These are phyloP conservation scores for Fukomys damarensis DNA, from an alignment of 2,113 vertebrate genomes.

Conservation along the genomic window DNA sequence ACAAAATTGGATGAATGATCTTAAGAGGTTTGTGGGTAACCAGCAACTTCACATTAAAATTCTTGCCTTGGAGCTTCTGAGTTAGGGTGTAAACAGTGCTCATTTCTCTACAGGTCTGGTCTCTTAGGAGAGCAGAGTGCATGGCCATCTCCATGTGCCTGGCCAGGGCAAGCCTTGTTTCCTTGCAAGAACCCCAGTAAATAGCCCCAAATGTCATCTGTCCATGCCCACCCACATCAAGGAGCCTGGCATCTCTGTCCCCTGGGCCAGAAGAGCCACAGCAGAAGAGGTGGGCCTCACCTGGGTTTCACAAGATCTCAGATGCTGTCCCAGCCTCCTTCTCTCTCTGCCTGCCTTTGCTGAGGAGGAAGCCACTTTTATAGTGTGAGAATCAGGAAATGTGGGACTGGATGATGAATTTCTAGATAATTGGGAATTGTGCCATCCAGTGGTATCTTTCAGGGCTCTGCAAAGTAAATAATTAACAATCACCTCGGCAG, in stretches of 20 bases:
- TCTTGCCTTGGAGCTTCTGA: background rate
- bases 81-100: background rate
- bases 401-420: background rate
- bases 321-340: background rate
- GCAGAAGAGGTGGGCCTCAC: slow-evolving; percentile 9
- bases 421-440: slow-evolving; percentile 59
- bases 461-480: slow-evolving; percentile 78
- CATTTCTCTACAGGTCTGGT: background rate
- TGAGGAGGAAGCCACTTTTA: slow-evolving; percentile 49
- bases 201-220: background rate
- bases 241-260: background rate
- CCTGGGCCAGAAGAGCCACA: background rate
- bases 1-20: background rate
- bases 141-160: background rate
- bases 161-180: background rate
- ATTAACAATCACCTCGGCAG: slow-evolving; percentile 65
- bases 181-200: background rate
- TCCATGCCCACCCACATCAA: background rate
- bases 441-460: slow-evolving; percentile 40
- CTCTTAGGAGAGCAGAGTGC: background rate
- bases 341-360: background rate
- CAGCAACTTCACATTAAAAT: background rate
- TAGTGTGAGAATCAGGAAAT: slow-evolving; percentile 67
- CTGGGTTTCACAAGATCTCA: slow-evolving; percentile 8
- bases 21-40: background rate